Evolutionary conservation across 2,888 invertebrate genomes (phyloP), one percentile per base, ranked within the genome.

Genomic region (Byasa hedistus): DNA sequence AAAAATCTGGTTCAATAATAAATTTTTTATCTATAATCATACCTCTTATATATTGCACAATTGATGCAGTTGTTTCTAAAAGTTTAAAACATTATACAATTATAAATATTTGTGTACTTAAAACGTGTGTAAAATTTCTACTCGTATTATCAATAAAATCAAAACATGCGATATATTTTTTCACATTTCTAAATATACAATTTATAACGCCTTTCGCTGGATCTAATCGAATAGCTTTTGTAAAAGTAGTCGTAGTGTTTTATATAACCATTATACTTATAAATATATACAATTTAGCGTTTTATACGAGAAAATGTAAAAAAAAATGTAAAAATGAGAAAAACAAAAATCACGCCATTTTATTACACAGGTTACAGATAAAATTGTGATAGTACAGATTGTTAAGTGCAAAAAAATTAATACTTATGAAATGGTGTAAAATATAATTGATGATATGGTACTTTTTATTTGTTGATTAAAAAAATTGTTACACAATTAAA

Each of bases 231-330:
- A 10, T 52, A 64, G 19, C 5, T 32, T 52, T 64, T 65, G 58
- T 58, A 64, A 59, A 22, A 54, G 24, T 64, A 59, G 59, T 24
- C 48, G n/a, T 48, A 60, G 64, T 27, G 19, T 65, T 65, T 59
- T 60, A 58, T 65, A 60, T 60, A 54, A 22, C 32, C 22, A 55
- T 65, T 64, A 44, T 57, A 48, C 36, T 48, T 48, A 5, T 58
- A 52, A 22, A 57, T 23, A 57, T 55, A 32, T 52, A 61, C 52
- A 36, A 57, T 57, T n/a, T 57, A 22, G 22, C 15, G 32, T n/a
- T 58, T 52, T 23, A 19, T n/a, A 51, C 12, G 5, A 3, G 21
- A 57, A 27, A 61, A 39, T 12, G 39, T 39, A 44, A 36, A 55
- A 57, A 5, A 22, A 57, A 36, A 22, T 1, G 8, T 57, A 64